Conservation (phyloP, 2,113 vertebrate genomes). For the Xiphias gladius region DNA sequence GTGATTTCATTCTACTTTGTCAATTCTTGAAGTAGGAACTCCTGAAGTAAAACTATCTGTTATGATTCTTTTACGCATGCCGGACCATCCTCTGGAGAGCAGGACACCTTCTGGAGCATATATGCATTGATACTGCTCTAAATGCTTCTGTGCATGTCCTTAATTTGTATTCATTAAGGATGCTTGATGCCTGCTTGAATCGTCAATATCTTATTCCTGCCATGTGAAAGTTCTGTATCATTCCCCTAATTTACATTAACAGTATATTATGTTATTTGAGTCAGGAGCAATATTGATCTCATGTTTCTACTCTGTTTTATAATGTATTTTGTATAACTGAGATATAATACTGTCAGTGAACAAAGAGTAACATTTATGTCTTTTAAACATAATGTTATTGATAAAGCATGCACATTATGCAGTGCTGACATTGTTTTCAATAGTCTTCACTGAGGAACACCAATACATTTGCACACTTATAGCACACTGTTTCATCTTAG, state of each 20-base stretch:
- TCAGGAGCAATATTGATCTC: background rate
- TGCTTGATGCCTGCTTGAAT: background rate
- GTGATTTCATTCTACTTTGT: too few species aligned
- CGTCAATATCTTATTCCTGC: background rate
- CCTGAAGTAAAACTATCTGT: too few species aligned
- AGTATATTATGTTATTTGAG: background rate
- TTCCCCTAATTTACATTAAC: background rate
- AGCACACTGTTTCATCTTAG: background rate
- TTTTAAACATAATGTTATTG: background rate
- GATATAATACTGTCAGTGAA: background rate
- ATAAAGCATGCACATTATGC: background rate
- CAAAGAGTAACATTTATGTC: background rate
- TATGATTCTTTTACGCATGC: too few species aligned
- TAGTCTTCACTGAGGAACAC: background rate
- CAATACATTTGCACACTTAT: background rate
- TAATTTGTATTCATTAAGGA: background rate
- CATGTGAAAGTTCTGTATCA: background rate
- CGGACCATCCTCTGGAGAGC: too few species aligned
- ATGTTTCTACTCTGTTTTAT: background rate
- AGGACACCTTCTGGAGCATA: too few species aligned
- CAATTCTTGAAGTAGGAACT: too few species aligned
- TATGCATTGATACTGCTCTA: too few species aligned
- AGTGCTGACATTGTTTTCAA: background rate
- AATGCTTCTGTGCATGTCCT: background rate
- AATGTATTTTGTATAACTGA: background rate